Base-by-base conservation (phyloP, 2,113 vertebrate genomes). In the Hepsetus odoe region DNA sequence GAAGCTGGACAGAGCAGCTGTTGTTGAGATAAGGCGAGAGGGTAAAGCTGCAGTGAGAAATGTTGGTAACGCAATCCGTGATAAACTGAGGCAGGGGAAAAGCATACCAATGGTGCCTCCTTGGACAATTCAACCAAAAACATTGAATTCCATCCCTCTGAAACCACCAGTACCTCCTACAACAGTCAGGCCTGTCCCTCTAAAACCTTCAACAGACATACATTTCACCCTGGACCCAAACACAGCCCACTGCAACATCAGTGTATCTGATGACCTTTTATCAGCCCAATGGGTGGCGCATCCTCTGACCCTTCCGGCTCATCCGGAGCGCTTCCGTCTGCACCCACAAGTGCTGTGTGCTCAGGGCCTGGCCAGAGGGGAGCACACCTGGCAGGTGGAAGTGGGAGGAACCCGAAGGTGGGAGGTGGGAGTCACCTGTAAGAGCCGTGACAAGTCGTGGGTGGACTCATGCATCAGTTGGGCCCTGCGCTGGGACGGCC, bases 351-450 rank as follows among this genome's bases (percentile, higher is more conserved):
- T 49, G 46, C 46, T 49, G 46, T 59, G 56, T 6, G 18, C 5
- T 28, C 56, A 28, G 12, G 56, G 56, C 26, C 24, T 59, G 56
- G 28, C 12, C 24, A 13, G 26, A 28, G 56, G 56, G 30, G 26
- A 30, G 12, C 56, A 59, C 26, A 5, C 26, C 4, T 59, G 56
- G 56, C 24, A 28, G 26, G 56, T 59, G 56, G 56, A 59, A 13
- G 56, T 59, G 24, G 26, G 24, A 28, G 56, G 56, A 7, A 59
- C 56, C 4, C 24, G 56, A 24, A 14, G 56, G 56, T 59, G 56
- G 56, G 56, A 59, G 56, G 56, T 59, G 24, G 56, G 56, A 2
- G 24, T 59, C 56, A 59, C 56, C 56, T 59, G 56, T 28, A 59
- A 59, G 56, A 30, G 56, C 56, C 24, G 56, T 13, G 56, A 59